Evolutionary conservation across 2,888 invertebrate species (phyloP).

Genomic region (Brenthis ino): DNA sequence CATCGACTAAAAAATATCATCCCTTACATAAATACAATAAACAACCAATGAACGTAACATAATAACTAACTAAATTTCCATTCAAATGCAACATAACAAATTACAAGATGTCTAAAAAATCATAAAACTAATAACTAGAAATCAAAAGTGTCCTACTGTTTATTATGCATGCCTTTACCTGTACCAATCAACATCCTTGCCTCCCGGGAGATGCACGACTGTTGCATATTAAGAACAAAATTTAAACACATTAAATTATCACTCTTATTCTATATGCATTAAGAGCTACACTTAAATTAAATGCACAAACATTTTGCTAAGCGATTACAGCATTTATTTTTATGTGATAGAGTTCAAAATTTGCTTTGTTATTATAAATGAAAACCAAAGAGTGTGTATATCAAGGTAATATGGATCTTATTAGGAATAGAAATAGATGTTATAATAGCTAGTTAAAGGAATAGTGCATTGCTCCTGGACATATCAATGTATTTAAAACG

Average conservation of each 20-base stretch:
- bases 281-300: slow-evolving; percentile 7
- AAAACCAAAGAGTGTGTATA: not conserved
- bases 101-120: slow-evolving; percentile 9
- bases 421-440: not conserved
- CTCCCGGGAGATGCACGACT: slow-evolving; percentile 32
- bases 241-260: not conserved
- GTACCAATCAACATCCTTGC: slow-evolving; percentile 37
- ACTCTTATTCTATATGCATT: not conserved
- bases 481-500: slow-evolving; percentile 36
- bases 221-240: slow-evolving; percentile 31
- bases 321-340: not conserved
- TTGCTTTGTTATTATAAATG: not conserved
- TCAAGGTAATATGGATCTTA: slow-evolving; percentile 14
- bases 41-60: not conserved
- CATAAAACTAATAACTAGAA: slow-evolving; percentile 18
- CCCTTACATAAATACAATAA: not conserved
- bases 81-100: not conserved
- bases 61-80: not conserved
- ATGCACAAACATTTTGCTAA: not conserved
- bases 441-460: slow-evolving; percentile 1
- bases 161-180: slow-evolving; percentile 31
- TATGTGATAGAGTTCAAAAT: not conserved
- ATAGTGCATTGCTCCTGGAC: slow-evolving; percentile 36
- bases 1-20: not conserved
- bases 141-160: slow-evolving; percentile 24